Evolutionary conservation across 1,140 invertebrate genomes (phyloP).

Genomic region (Brachionus paranguensis): DNA sequence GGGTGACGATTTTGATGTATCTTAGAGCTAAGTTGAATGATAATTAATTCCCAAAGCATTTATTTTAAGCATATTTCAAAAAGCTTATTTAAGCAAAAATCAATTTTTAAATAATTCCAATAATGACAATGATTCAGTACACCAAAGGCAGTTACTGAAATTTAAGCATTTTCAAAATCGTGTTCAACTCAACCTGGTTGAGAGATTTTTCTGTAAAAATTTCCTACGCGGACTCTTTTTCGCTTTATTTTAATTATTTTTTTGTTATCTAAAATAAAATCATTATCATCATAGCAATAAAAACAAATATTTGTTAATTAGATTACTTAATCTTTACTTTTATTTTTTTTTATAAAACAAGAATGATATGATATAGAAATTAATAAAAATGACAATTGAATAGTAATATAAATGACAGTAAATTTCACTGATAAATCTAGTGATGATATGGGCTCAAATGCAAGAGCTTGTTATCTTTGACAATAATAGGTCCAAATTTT

Average conservation of each 20-base stretch:
- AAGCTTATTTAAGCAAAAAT: neutral
- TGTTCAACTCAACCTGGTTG: neutral
- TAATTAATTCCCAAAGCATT: neutral
- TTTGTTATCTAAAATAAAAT: slow-evolving; percentile 22
- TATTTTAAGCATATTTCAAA: neutral
- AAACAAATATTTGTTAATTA: slow-evolving; percentile 38
- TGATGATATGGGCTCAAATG: neutral
- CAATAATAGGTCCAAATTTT: slow-evolving; percentile 9
- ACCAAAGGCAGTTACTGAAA: neutral
- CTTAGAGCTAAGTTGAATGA: neutral
- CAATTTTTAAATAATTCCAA: neutral
- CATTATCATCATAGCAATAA: slow-evolving; percentile 34
- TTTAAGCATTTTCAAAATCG: neutral
- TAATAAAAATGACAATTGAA: slow-evolving; percentile 35
- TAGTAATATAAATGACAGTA: neutral
- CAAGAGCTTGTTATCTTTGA: neutral
- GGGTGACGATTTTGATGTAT: neutral
- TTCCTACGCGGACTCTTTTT: neutral
- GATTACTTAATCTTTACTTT: slow-evolving; percentile 38
- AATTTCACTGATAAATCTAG: slow-evolving; percentile 11
- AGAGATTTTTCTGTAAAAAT: neutral
- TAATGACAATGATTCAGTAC: neutral
- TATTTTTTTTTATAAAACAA: neutral
- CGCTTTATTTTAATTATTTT: neutral
- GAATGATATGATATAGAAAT: slow-evolving; percentile 34